Base-by-base conservation (phyloP, 2,113 vertebrate species). In the Stercorarius parasiticus region DNA sequence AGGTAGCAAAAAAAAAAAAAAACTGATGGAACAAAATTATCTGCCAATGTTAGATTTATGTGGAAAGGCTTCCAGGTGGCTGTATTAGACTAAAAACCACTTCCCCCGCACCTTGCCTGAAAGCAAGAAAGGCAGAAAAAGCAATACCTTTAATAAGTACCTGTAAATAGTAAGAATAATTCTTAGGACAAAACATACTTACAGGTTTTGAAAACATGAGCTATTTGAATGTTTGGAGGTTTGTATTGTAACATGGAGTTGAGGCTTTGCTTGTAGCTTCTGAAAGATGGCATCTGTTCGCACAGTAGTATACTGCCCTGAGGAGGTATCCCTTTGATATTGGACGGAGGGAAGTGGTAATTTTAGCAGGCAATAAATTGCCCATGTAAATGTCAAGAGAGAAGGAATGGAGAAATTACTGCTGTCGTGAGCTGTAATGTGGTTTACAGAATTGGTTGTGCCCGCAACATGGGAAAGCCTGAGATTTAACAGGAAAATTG, bases 351-450 rank as follows among this genome's bases (percentile, higher is more conserved):
- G 88, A 92, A 92, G 94, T 30, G 76, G 86, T 95, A 90, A 90
- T 84, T 95, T 88, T 90, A 93, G 88, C 80, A 86, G 67, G 83
- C 91, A 86, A 88, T 93, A 97, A 92, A 96, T 95, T 88, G 82
- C 85, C 90, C 20, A 25, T 92, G 88, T 92, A 74, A 94, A 96
- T 95, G 86, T 95, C 88, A 88, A 61, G 93, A 79, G 69, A 90
- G 85, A n/a, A 89, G 93, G 83, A 74, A 64, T 3, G 29, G 78
- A 92, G 93, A 67, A 91, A 61, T 83, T 22, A 49, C 82, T 66
- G 40, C 91, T 49, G 80, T 47, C 8, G 4, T 52, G 55, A 43
- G 58, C 85, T 59, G 76, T 82, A 47, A 74, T 69, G 59, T n/a
- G 52, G n/a, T 83, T 91, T 87, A 19, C 81, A 56, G 80, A 49